Base-by-base conservation (phyloP, 2,888 invertebrate species). In the Chrysomela aeneicollis region DNA sequence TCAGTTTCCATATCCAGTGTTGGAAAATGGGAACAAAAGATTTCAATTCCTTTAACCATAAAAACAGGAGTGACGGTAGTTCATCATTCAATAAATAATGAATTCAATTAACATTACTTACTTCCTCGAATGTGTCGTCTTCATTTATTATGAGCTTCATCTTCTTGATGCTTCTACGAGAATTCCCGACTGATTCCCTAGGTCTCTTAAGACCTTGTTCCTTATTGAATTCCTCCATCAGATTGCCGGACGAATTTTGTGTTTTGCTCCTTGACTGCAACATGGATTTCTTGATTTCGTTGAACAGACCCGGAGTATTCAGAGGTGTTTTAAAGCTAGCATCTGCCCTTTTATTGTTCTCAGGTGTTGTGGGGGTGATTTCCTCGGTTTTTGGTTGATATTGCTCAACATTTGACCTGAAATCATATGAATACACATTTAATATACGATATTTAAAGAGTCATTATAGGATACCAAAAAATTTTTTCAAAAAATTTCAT, bases 301-400 rank as follows among this genome's bases (percentile, higher is more conserved):
- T 71, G 57, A 74, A 74, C 35, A 74, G 52, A 6, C 71, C 73
- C 1, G 74, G 73, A 5, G 74, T 73, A 19, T 73, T 74, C 18
- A 70, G 35, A 10, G 74, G 74, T 1, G 74, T 74, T 67, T 74
- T 74, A 35, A 74, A 70, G 9, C 57, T 63, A 5, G 63, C 61
- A 19, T 70, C 71, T 12, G 15, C 55, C 15, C 61, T 64, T 17
- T 32, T 51, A 18, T 46, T 47, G 21, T 21, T 52, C 9, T 58
- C 15, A n/a, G 68, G 65, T 26, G 63, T 61, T 12, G 69, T 72
- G 1, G 73, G 74, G 0, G 74, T 74, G 21, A 76, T 72, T 50
- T 75, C 72, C 50, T 76, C 76, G 1, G 69, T 66, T 9, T 69
- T 17, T 2, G 76, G 74, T 51, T 66, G 64, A 58, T 76, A 76